A percentile compares a stretch with the other conserved stretches of the same genome.
Conservation (phyloP, 2,797 vertebrate genomes). For the Eremophila alpestris region DNA sequence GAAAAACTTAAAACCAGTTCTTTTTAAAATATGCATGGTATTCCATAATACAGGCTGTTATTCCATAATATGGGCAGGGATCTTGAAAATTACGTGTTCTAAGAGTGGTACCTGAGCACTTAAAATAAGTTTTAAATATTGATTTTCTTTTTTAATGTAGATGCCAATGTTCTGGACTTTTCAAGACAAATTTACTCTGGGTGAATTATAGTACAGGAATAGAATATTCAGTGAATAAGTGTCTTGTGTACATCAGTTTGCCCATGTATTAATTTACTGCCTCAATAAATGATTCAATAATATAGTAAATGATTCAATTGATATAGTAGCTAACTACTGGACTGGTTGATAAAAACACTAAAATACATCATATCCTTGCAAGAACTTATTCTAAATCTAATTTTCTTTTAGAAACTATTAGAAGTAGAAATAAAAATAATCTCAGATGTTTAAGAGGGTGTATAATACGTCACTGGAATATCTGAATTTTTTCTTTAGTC, state of each 20-base stretch:
- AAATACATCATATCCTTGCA: neutral
- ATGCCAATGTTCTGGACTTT: neutral
- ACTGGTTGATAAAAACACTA: neutral
- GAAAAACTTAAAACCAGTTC: neutral
- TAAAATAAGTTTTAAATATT: neutral
- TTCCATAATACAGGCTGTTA: neutral
- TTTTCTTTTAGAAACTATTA: neutral
- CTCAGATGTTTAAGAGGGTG: neutral
- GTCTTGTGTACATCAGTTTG: neutral
- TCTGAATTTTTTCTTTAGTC: neutral
- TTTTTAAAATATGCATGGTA: neutral
- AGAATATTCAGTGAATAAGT: neutral
- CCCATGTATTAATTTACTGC: neutral
- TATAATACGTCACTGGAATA: neutral
- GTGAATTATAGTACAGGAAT: neutral
- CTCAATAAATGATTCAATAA: neutral
- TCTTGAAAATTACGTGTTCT: neutral
- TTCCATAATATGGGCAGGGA: neutral
- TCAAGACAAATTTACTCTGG: neutral
- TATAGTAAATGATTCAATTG: neutral
- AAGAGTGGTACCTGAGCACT: neutral
- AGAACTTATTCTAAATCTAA: neutral
- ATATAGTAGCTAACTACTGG: neutral
- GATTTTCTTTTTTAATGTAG: neutral
- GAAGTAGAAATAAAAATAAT: neutral